Conservation (phyloP, 53 echinoderm and acorn worm genomes). For the Patiria pectinifera region DNA sequence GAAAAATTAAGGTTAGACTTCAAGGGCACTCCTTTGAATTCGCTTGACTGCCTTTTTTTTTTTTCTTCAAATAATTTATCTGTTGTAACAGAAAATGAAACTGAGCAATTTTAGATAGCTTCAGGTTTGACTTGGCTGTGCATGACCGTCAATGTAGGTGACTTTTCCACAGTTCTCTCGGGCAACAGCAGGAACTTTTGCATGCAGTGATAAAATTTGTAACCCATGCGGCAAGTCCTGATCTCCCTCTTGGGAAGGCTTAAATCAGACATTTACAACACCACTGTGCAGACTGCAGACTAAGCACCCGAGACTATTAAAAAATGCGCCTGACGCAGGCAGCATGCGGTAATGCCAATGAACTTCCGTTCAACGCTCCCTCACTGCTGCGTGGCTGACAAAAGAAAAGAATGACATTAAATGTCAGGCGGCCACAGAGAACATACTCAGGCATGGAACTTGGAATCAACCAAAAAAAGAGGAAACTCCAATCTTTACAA, state of each 20-base stretch:
- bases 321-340: neutral
- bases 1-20: too few relatives aligned
- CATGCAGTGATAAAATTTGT: neutral
- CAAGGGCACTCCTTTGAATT: too few relatives aligned
- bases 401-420: neutral
- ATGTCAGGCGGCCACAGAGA: neutral
- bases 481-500: too few relatives aligned
- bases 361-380: conserved; percentile 10
- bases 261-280: neutral
- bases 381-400: neutral
- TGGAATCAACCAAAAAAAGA: too few relatives aligned
- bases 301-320: neutral
- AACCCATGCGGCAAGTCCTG: neutral
- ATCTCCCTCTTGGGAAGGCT: conserved; percentile 11
- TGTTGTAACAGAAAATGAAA: too few relatives aligned
- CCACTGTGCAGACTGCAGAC: neutral
- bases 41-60: too few relatives aligned
- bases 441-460: neutral
- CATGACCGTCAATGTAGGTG: neutral
- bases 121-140: neutral
- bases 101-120: neutral
- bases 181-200: neutral
- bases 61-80: too few relatives aligned
- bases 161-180: neutral
- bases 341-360: neutral